Base-by-base conservation (phyloP, 2,113 vertebrate species). In the Catharus fuscescens region DNA sequence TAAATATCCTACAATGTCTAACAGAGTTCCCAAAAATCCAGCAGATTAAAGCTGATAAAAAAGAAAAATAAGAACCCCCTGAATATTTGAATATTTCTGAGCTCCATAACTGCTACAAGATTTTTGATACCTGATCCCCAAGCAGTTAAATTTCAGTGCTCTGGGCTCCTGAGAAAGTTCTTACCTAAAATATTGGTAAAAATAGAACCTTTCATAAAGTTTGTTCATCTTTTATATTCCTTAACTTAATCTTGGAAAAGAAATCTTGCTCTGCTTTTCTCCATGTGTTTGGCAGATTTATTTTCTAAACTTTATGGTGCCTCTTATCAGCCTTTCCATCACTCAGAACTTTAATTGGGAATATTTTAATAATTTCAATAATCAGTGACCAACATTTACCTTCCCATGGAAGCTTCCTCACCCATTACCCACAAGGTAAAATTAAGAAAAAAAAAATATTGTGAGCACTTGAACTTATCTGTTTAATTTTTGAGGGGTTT, bases 41-140 rank as follows among this genome's bases (percentile, higher is more conserved):
- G n/a, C 11, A 86, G 71, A 42, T 69, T 61, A 40, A 40, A 66
- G 45, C 13, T 84, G 50, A 26, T 31, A 87, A 64, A 54, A 80
- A 34, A 76, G 0, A 2, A 80, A 95, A 88, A 4, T 31, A 47
- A 87, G 56, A 81, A 53, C 3, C 5, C 5, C 1, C 72, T 47
- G 15, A 87, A 14, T 54, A 31, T 9, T 38, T 38, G 9, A 38
- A 40, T 40, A 40, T 44, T 85, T 82, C 80, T 67, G 66, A 77
- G 74, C 47, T 61, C 40, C 1, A 0, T 1, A 66, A 64, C n/a
- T 79, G 26, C 73, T 56, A 1, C 17, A 76, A 47, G 12, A 50
- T 6, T 2, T 0, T 17, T 38, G 65, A 8, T 15, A 70, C 23
- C 38, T 31, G 67, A 79, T 31, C 81, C 0, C 1, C 1, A 1